Evolutionary conservation across 2,113 vertebrate species (phyloP), one percentile per base, ranked within the genome.

Genomic region (Hepsetus odoe): DNA sequence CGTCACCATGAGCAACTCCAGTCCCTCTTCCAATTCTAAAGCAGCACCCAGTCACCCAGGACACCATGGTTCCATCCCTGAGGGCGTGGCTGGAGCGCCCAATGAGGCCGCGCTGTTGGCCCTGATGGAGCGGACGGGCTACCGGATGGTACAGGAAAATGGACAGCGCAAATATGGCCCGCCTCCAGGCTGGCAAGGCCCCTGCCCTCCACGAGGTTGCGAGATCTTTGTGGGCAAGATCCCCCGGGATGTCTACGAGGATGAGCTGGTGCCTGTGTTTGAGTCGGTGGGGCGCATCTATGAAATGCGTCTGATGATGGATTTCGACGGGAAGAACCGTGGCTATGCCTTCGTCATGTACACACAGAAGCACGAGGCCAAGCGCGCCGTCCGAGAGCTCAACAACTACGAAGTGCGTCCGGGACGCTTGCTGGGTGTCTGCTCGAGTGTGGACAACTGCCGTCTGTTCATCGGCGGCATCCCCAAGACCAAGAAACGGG

Each of bases 221-320:
- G 98, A 99, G 82, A 98, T 99, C 82, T 99, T 99, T 40, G 96
- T 99, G 76, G 98, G 98, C 56, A 99, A 99, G 90, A 98, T 99
- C 84, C 98, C 98, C 0, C 94, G 98, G 0, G 98, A 99, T 0
- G 97, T 99, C 74, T 99, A 99, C 0, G 98, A 99, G 83, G 97
- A 99, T 10, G 97, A 99, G 89, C 90, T 99, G 0, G 97, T 99
- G 46, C 98, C 98, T 0, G 96, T 98, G 74, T 99, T 99, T 0
- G 97, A 99, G 90, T 83, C 93, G 0, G 95, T 96, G 0, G 98
- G 98, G 6, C 94, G 95, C 76, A 98, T 99, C 91, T 99, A 99
- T 0, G 98, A 99, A 91, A 97, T 99, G 95, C 96, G 98, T 14
- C 88, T 99, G 74, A 99, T 99, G 98, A 99, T 99, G 98, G 98